Base-by-base conservation (phyloP, 2,888 invertebrate genomes). In the Aporophyla nigra region DNA sequence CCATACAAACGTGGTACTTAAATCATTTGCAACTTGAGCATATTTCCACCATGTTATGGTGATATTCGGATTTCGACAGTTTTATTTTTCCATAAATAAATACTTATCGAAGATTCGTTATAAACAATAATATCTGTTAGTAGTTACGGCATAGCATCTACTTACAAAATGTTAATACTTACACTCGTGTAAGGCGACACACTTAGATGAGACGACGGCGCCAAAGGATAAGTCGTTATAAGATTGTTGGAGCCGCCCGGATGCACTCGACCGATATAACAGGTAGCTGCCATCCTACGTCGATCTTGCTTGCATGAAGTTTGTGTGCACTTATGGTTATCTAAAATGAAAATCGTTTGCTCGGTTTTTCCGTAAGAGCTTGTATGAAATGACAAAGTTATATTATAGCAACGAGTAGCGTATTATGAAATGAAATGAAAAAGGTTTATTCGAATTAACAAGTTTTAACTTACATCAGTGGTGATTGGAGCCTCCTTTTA, bases 341-440 rank as follows among this genome's bases (percentile, higher is more conserved):
- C 27, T 56, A 77, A 77, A 49, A 76, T 66, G 19, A 19, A 66
- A 59, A 78, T 33, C 33, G 27, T 51, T 67, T 51, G 16, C 40
- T 16, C 27, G 9, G 27, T 6, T 63, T 56, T 40, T 24, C 12
- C 14, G 19, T 14, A 58, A 14, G 2, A 51, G 43, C 67, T 67
- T 66, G 43, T n/a, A 21, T 33, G 62, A 68, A 68, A 59, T 33
- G 43, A 78, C 27, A 78, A 58, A 69, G 78, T 78, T 76, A 10
- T 24, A 16, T 19, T 24, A 16, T 19, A 70, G 10, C 33, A 43
- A 46, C 14, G 24, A 58, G 33, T 33, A 3, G 33, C 33, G 33
- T 33, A 33, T 33, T 33, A n/a, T n/a, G n/a, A n/a, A n/a, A n/a
- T n/a, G n/a, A n/a, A n/a, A n/a, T n/a, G n/a, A n/a, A n/a, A n/a